Percentiles rank a stretch among this genome's conserved stretches.
Evolutionary conservation across 2,797 vertebrate species (phyloP).

Genomic region (Rhyacichthys aspro): DNA sequence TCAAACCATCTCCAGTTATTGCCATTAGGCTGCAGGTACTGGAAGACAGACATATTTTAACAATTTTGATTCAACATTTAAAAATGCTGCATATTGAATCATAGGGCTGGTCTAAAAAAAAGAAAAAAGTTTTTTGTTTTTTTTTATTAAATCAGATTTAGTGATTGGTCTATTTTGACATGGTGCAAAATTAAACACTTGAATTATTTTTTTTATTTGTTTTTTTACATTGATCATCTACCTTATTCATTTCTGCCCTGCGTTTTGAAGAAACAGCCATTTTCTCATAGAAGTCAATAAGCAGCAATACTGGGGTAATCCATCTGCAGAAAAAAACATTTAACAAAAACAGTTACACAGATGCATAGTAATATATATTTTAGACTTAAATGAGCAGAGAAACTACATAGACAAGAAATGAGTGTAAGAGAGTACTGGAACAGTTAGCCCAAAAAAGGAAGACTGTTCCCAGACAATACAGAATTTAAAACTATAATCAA

Average conservation of each 20-base stretch:
- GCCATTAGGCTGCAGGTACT: slow-evolving; percentile 95
- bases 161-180: too few species aligned
- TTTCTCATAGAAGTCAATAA: slow-evolving; percentile 97
- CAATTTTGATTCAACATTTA: not conserved
- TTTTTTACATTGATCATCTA: slow-evolving; percentile 47
- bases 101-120: too few species aligned
- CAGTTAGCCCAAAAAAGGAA: too few species aligned
- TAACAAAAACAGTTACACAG: not conserved
- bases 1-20: slow-evolving; percentile 99
- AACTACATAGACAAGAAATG: too few species aligned
- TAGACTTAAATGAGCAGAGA: not conserved
- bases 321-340: slow-evolving; percentile 78
- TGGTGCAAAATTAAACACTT: too few species aligned
- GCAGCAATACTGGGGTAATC: slow-evolving; percentile 94
- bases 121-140: too few species aligned
- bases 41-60: slow-evolving; percentile 4
- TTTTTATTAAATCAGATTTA: too few species aligned
- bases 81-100: too few species aligned
- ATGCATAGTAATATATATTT: not conserved
- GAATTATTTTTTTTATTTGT: not conserved
- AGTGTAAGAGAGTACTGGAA: too few species aligned
- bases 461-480: too few species aligned
- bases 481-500: too few species aligned
- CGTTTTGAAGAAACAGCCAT: slow-evolving; percentile 94
- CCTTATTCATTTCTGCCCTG: slow-evolving; percentile 96